Evolutionary conservation across 2,888 invertebrate genomes (phyloP), one percentile per base, ranked within the genome.

Genomic region (Mesorhabditis belari): DNA sequence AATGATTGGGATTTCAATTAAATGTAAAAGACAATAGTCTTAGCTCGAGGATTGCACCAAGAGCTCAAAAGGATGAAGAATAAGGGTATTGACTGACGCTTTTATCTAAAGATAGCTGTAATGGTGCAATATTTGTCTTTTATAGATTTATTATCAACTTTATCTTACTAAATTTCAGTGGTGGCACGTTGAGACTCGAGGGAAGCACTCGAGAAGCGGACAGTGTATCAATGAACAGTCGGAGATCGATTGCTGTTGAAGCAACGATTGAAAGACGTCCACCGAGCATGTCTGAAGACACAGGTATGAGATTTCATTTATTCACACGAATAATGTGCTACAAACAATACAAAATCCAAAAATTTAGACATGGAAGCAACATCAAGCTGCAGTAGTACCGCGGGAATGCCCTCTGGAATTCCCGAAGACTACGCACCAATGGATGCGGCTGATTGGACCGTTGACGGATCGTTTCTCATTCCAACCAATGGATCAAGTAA

Each of bases 181-280:
- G 65, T 28, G 65, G 65, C n/a, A 65, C 65, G 12, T 27, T 65
- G 55, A 57, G 60, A 51, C 53, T 29, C 21, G 62, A 62, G 3
- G 58, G 55, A 54, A 25, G 61, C 49, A n/a, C 21, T 3, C 6
- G 56, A 28, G 52, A 61, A 17, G 49, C 24, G 24, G 26, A 57
- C 24, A 23, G 19, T 19, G 19, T 26, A 19, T 24, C 55, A 4
- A 25, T 19, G 5, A 55, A 26, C 55, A 24, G 24, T 4, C 25
- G 29, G n/a, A 27, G 35, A 28, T 57, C 57, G 21, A 26, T 57
- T 27, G 44, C 21, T 26, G 24, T 57, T 26, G 58, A n/a, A 27
- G 52, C 23, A 17, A n/a, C 26, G 28, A 19, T 52, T 52, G 12
- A 19, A 12, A 29, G 49, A 51, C 58, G 21, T 25, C 27, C 23